Base-by-base conservation (phyloP, 2,113 vertebrate genomes). In the Canis aureus region DNA sequence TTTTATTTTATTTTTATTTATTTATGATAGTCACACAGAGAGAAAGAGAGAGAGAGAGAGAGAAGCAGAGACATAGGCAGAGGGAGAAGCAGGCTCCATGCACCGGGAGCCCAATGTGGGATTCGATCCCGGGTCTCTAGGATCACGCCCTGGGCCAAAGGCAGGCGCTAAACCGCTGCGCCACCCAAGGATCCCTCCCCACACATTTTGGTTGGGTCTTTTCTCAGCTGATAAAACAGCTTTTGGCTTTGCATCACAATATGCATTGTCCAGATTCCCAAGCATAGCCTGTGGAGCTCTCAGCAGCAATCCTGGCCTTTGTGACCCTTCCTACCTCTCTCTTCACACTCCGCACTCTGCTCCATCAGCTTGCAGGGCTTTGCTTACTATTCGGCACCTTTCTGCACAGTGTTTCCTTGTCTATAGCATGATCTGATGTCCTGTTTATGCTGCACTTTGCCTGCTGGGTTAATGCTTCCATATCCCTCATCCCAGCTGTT, bases 261-360 rank as follows among this genome's bases (percentile, higher is more conserved):
- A 23, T 8, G 7, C 20, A 12, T 22, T 15, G 13, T 85, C 71
- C 57, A n/a, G 20, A 11, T 9, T n/a, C 35, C 43, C 32, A 2
- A 49, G 7, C 1, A 1, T n/a, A 76, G 10, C 9, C 0, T 0
- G 0, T 4, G 0, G 8, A 3, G 13, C 12, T 38, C 10, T 38
- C 53, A 1, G 2, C 38, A 2, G 12, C 2, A 23, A 20, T 43
- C 53, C 22, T 22, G 3, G 25, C 11, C 55, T 49, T 22, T n/a
- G 35, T 4, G 1, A n/a, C 22, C 13, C 43, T 19, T 17, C 23
- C 23, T 6, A 0, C 2, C 8, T 2, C 7, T 76, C 19, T 20
- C n/a, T 10, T 3, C 49, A 25, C 5, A 38, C 9, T 9, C 22
- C 4, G 8, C 2, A 2, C 69, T 69, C 20, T 11, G 29, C 22